These are phyloP conservation scores for Actinostola sp. DNA, from an alignment of 92 coral and sea anemone species.

Conservation along the genomic window DNA sequence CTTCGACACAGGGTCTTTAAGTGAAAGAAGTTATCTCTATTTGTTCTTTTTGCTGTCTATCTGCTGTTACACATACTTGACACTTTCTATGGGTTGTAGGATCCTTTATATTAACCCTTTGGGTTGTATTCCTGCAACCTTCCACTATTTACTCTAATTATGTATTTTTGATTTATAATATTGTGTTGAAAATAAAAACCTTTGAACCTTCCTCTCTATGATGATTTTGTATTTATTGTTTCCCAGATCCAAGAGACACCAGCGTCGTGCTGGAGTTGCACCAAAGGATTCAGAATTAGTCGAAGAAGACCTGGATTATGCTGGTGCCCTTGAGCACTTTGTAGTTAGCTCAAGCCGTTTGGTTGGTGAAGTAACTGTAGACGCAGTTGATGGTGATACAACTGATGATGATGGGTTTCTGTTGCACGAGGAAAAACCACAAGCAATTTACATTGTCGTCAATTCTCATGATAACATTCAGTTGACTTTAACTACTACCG, in stretches of 20 bases:
- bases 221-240: background rate
- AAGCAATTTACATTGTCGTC: constrained; percentile 83
- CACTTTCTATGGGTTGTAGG: too few species aligned
- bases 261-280: constrained; percentile 16
- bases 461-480: constrained; percentile 88
- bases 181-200: too few species aligned
- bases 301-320: constrained; percentile 67
- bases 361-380: constrained; percentile 38
- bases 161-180: too few species aligned
- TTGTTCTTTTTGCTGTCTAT: too few species aligned
- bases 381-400: constrained; percentile 26
- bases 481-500: constrained; percentile 84
- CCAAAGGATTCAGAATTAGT: constrained; percentile 48
- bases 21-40: too few species aligned
- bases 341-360: constrained; percentile 50
- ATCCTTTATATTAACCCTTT: too few species aligned
- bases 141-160: too few species aligned
- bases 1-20: too few species aligned
- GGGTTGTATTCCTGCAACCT: too few species aligned
- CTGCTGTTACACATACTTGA: too few species aligned
- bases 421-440: constrained; percentile 46
- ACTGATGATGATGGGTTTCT: constrained; percentile 25
- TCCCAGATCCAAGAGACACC: constrained; percentile 26
- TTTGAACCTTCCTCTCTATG: too few species aligned
- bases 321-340: constrained; percentile 62